These are phyloP conservation scores for Caenorhabditis virilis DNA, from an alignment of 2,888 invertebrate species.

Conservation along the genomic window DNA sequence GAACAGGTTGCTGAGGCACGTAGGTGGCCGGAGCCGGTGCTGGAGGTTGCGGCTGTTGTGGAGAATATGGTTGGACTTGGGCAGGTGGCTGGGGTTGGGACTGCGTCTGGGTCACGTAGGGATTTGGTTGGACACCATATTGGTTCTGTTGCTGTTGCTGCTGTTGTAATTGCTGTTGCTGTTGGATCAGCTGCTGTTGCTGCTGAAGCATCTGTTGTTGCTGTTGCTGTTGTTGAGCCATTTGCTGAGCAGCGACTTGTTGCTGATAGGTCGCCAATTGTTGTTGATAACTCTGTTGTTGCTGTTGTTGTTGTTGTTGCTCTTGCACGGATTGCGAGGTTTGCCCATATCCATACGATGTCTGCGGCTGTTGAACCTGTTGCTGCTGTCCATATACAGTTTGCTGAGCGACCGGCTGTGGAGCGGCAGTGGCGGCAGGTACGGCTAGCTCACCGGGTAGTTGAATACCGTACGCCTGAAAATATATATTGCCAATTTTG, in stretches of 20 bases:
- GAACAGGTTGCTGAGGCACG: too few relatives aligned
- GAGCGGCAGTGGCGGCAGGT: slow-evolving; percentile 6
- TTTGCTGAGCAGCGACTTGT: slow-evolving; percentile 8
- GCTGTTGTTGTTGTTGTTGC: slow-evolving; percentile 5
- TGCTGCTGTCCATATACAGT: slow-evolving; percentile 10
- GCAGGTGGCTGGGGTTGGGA: neutral
- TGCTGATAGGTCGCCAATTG: slow-evolving; percentile 29
- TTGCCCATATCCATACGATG: too few relatives aligned
- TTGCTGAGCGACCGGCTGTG: neutral
- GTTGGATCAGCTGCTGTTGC: slow-evolving; percentile 9
- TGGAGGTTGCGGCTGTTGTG: slow-evolving; percentile 11
- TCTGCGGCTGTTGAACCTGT: slow-evolving; percentile 2
- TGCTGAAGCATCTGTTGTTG: neutral
- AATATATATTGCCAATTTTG: too few relatives aligned
- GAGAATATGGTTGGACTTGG: slow-evolving; percentile 3
- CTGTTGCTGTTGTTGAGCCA: slow-evolving; percentile 18
- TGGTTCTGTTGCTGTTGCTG: slow-evolving; percentile 23
- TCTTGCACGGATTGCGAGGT: slow-evolving; percentile 3
- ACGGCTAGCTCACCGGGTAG: slow-evolving; percentile 44
- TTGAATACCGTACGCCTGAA: slow-evolving; percentile 56
- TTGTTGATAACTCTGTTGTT: slow-evolving; percentile 17
- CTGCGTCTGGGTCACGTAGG: slow-evolving; percentile 7
- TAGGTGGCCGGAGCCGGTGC: too few relatives aligned
- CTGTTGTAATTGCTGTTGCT: slow-evolving; percentile 18
- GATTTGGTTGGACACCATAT: slow-evolving; percentile 19